Conservation (phyloP, 2,888 invertebrate species). For the Plagodis pulveraria region DNA sequence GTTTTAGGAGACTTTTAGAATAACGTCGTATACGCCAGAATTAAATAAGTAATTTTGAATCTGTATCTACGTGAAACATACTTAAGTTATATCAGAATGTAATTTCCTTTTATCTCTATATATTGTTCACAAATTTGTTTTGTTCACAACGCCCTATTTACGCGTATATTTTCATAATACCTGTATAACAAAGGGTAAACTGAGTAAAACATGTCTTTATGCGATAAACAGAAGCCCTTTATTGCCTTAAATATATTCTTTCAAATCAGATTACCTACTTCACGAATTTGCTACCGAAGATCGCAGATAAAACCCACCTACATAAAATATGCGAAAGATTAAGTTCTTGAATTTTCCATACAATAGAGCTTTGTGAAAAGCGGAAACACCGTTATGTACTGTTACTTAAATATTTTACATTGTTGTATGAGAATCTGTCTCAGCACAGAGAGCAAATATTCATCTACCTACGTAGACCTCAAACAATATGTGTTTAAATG, state of each 20-base stretch:
- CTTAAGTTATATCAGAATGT: no score
- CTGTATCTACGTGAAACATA: no score
- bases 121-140: no score
- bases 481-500: no score
- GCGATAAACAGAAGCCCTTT: no score
- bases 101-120: no score
- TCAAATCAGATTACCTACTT: slow-evolving; percentile 38
- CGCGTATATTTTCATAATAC: background rate
- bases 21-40: no score
- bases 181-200: background rate
- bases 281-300: slow-evolving; percentile 34
- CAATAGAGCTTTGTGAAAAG: slow-evolving; percentile 42
- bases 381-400: slow-evolving; percentile 33
- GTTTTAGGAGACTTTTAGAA: no score
- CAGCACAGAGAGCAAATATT: slow-evolving; percentile 47
- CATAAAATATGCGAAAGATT: slow-evolving; percentile 46
- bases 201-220: slow-evolving; percentile 4
- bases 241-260: no score
- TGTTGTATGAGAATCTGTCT: slow-evolving; percentile 50
- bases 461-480: slow-evolving; percentile 38
- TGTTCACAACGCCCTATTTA: no score
- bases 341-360: slow-evolving; percentile 49
- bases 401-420: slow-evolving; percentile 48
- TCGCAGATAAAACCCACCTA: slow-evolving; percentile 38
- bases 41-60: no score